A percentile compares a stretch with the other conserved stretches of the same genome.
Evolutionary conservation across 1,140 invertebrate genomes (phyloP).

Genomic region (Anastatus disparis): DNA sequence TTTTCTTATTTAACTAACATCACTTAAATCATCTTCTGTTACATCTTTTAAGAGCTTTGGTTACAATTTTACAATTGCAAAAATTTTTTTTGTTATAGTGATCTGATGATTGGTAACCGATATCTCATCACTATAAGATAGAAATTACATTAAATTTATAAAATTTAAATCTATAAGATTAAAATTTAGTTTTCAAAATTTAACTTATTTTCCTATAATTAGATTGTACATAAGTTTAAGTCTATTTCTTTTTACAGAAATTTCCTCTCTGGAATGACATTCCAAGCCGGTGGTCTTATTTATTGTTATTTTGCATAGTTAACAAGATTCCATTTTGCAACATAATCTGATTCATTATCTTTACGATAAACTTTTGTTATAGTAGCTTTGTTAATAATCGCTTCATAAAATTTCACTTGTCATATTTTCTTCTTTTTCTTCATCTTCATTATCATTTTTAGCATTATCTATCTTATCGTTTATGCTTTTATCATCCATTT

Average conservation of each 20-base stretch:
- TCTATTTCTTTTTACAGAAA: conserved; percentile 46
- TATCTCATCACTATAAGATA: conserved; percentile 37
- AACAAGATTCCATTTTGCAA: conserved; percentile 60
- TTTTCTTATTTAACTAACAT: conserved; percentile 45
- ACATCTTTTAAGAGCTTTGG: conserved; percentile 58
- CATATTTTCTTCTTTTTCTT: conserved; percentile 47
- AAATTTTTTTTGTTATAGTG: conserved; percentile 61
- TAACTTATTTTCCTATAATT: conserved; percentile 45
- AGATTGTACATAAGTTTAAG: conserved; percentile 54
- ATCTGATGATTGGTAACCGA: conserved; percentile 65
- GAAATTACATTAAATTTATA: neutral
- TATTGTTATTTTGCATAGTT: conserved; percentile 66
- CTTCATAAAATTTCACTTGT: conserved; percentile 63
- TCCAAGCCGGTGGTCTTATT: conserved; percentile 76
- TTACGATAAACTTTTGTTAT: conserved; percentile 64
- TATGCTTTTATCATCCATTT: too few species aligned
- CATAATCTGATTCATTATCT: conserved; percentile 59
- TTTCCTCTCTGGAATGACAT: conserved; percentile 64
- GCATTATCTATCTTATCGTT: too few species aligned
- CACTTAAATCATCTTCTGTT: conserved; percentile 50
- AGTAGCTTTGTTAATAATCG: conserved; percentile 72
- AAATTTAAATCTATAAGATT: neutral
- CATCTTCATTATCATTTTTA: conserved; percentile 49
- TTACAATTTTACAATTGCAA: conserved; percentile 67
- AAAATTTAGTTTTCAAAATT: neutral